Percentiles rank a stretch among this genome's conserved stretches.
phyloP scores from a whole-genome alignment of 2,113 vertebrate genomes.

The Zapus hudsonius region DNA sequence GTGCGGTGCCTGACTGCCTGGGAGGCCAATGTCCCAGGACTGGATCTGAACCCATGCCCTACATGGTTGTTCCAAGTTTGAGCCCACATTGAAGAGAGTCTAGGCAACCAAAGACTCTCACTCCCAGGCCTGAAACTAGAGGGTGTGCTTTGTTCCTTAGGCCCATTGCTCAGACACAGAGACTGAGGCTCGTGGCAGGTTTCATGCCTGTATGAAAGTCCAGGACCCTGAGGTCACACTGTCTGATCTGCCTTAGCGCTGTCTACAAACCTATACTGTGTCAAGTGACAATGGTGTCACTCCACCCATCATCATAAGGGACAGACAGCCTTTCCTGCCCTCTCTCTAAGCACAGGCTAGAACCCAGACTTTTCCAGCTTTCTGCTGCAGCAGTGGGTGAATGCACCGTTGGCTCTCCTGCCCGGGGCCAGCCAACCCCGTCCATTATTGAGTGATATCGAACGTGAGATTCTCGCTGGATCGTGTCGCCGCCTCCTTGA shows the following conservation, averaged over 20 bases:
- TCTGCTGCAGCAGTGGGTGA: accelerated
- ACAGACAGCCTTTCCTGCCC: accelerated
- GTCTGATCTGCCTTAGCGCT: no score
- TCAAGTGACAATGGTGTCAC: neutral
- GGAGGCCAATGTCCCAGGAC: neutral
- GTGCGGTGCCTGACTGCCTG: no score
- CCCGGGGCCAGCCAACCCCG: accelerated
- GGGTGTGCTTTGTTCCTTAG: accelerated
- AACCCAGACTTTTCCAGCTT: accelerated
- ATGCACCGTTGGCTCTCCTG: accelerated
- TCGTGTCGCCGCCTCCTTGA: neutral
- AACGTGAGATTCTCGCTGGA: accelerated
- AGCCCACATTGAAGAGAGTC: no score
- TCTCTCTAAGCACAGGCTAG: accelerated
- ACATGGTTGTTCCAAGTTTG: neutral
- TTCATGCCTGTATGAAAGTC: neutral
- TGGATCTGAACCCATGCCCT: neutral
- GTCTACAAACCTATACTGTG: accelerated
- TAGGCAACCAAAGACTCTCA: neutral
- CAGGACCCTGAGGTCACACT: neutral
- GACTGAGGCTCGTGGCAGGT: neutral
- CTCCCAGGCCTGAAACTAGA: neutral
- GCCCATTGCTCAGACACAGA: neutral
- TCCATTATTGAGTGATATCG: accelerated
- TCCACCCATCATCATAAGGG: accelerated